Percentiles rank a stretch among this genome's conserved stretches.
Evolutionary conservation across 2,888 invertebrate genomes (phyloP).

Genomic region (Mesorhabditis belari): DNA sequence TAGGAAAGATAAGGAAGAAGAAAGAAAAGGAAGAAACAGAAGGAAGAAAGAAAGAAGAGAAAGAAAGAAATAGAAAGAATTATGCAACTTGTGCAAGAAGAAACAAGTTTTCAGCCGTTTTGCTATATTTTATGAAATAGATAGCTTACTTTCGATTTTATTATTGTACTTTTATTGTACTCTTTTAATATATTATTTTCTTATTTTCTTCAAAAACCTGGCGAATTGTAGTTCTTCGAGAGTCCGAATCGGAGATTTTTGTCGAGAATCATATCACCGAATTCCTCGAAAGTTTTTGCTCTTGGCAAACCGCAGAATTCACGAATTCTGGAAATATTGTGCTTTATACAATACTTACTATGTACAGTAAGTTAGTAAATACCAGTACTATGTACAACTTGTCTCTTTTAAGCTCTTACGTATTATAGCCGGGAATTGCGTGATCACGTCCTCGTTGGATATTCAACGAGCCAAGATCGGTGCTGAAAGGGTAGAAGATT

Average conservation of each 20-base stretch:
- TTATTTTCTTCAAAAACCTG: no score
- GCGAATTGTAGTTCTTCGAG: constrained; percentile 41
- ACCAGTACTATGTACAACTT: no score
- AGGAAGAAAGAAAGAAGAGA: not conserved
- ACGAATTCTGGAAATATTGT: constrained; percentile 55
- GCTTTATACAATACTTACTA: no score
- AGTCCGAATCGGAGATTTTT: constrained; percentile 69
- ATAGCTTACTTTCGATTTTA: no score
- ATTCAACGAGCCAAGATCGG: constrained; percentile 86
- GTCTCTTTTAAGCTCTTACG: not conserved
- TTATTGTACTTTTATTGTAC: no score
- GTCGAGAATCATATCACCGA: constrained; percentile 72
- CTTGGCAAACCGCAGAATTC: constrained; percentile 74
- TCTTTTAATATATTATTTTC: no score
- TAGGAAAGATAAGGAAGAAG: no score
- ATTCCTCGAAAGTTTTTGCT: constrained; percentile 67
- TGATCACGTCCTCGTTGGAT: constrained; percentile 89
- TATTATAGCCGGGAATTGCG: constrained; percentile 65
- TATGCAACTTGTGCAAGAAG: no score
- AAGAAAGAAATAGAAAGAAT: not conserved
- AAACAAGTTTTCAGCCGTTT: no score
- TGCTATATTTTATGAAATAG: no score
- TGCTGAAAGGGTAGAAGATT: constrained; percentile 20
- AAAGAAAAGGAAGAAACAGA: no score
- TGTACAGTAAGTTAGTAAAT: no score